These are phyloP conservation scores for Polyploca ridens DNA, from an alignment of 2,888 invertebrate genomes.

Conservation along the genomic window DNA sequence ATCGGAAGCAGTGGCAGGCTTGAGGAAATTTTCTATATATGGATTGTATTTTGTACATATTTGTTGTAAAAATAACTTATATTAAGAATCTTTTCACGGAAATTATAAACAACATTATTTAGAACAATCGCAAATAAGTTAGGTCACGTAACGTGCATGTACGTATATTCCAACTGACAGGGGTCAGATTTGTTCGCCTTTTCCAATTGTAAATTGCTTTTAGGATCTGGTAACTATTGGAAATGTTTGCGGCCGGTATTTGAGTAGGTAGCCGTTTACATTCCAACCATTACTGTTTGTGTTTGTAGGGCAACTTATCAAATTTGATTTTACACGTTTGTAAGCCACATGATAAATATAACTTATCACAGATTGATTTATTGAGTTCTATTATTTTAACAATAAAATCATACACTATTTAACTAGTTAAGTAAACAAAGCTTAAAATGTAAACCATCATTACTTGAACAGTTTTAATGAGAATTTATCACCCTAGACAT, in stretches of 20 bases:
- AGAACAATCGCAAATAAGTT: constrained; percentile 3
- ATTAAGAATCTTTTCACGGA: neutral
- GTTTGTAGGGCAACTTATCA: neutral
- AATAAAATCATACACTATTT: no score
- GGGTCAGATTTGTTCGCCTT: constrained; percentile 7
- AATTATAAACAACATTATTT: constrained; percentile 2
- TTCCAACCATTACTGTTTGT: neutral
- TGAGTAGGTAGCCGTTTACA: neutral
- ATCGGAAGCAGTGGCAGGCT: no score
- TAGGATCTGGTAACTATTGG: constrained; percentile 6
- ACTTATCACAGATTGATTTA: neutral
- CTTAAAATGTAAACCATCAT: no score
- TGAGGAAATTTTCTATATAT: no score
- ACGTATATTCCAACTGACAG: constrained; percentile 1
- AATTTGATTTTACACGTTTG: neutral
- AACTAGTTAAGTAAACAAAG: no score
- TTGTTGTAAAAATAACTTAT: no score
- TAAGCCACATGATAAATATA: neutral
- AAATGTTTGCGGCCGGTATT: neutral
- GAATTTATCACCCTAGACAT: no score
- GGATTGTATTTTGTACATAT: no score
- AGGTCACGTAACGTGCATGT: neutral
- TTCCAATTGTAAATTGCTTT: constrained; percentile 5
- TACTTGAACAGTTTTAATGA: no score
- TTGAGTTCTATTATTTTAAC: neutral